These are phyloP conservation scores for Deilephila porcellus DNA, from an alignment of 2,888 invertebrate species.

Conservation along the genomic window DNA sequence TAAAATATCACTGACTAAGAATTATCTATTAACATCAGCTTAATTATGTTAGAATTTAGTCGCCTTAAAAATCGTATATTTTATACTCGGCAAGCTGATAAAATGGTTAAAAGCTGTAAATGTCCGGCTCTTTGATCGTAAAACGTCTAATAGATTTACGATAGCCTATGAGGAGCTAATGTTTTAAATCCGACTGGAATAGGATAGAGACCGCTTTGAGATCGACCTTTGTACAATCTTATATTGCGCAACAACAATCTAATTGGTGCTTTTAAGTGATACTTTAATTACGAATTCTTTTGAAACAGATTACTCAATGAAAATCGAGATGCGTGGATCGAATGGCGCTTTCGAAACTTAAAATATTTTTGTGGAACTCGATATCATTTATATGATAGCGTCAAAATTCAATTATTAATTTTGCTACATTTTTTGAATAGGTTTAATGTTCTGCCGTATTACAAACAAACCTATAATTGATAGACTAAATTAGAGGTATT, in stretches of 20 bases:
- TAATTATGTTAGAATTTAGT: not conserved
- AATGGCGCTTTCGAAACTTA: not conserved
- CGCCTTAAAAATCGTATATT: not conserved
- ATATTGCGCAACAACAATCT: not conserved
- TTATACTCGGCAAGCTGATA: not conserved
- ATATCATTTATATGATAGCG: too few relatives aligned
- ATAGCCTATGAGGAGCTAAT: not conserved
- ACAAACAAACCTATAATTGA: too few relatives aligned
- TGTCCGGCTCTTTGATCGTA: not conserved
- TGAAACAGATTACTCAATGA: not conserved
- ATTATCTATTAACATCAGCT: not conserved
- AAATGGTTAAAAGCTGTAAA: not conserved
- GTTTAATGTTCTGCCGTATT: too few relatives aligned
- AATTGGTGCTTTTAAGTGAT: not conserved
- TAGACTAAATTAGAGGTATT: too few relatives aligned
- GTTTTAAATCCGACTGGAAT: not conserved
- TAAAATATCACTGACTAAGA: not conserved
- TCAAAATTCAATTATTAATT: too few relatives aligned
- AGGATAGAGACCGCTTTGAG: not conserved
- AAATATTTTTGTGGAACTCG: not conserved
- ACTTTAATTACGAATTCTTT: conserved; percentile 2
- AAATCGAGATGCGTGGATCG: not conserved
- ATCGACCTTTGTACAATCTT: not conserved
- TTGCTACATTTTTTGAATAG: too few relatives aligned
- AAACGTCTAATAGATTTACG: conserved; percentile 8